phyloP scores from a whole-genome alignment of 2,797 vertebrate genomes.

The Lacerta agilis region DNA sequence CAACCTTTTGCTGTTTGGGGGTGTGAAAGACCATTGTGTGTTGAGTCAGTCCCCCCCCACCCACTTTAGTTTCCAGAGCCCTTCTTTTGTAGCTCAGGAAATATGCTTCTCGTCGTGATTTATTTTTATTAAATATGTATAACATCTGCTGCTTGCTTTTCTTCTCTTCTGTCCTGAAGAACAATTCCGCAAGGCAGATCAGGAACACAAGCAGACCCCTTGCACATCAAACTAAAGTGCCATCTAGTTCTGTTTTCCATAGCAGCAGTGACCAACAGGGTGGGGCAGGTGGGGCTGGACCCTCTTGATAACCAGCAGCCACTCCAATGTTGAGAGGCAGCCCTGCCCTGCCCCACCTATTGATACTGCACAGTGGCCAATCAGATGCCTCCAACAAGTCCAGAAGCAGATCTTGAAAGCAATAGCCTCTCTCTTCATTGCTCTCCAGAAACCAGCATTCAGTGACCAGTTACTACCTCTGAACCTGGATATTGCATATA shows the following conservation, averaged over 20 bases:
- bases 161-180: background rate
- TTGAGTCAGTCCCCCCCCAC: background rate
- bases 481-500: too few species aligned
- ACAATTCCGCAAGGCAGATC: background rate
- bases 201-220: background rate
- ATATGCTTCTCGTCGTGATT: background rate
- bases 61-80: background rate
- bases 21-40: too few species aligned
- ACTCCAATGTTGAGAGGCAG: too few species aligned
- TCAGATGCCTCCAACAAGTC: too few species aligned
- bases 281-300: too few species aligned
- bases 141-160: background rate
- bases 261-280: background rate
- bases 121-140: background rate
- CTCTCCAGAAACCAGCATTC: too few species aligned
- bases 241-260: background rate
- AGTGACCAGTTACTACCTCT: too few species aligned
- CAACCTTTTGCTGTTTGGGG: background rate
- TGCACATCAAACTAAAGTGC: background rate
- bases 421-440: too few species aligned
- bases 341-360: too few species aligned
- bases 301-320: too few species aligned
- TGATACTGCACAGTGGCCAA: too few species aligned
- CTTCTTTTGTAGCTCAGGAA: background rate
- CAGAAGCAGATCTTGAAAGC: too few species aligned